Evolutionary conservation across 2,888 invertebrate genomes (phyloP), one percentile per base, ranked within the genome.

Genomic region (Leucoma salicis): DNA sequence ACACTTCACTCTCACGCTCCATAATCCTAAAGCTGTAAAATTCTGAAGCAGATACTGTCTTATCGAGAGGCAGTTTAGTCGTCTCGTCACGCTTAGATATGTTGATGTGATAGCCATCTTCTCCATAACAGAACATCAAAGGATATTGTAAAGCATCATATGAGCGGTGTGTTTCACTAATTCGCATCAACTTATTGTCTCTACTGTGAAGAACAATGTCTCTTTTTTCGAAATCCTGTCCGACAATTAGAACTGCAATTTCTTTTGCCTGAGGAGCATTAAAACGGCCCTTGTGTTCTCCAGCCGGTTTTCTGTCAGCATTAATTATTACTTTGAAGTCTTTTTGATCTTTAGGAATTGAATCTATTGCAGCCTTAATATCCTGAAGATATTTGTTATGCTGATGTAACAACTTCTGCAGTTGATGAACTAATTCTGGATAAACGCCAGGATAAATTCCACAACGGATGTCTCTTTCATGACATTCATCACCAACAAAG

Each of bases 291-390:
- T 6, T 36, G 27, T 42, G 35, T 8, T 3, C 21, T 18, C 11
- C 31, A 16, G 13, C 3, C 4, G 35, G 31, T 25, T 32, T 35
- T 35, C 14, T 21, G 10, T 42, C 36, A 6, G 35, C 42, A 36
- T 36, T n/a, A 4, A 42, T 42, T 2, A 42, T 27, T 2, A 42
- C 35, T 11, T 42, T 42, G 14, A 31, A 42, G 2, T 11, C 43
- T 24, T 31, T 67, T 50, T 45, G 58, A 38, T 46, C 53, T 57
- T 1, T 16, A 16, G 16, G 16, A 16, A 16, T 16, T 16, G 16
- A 16, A 16, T 16, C 3, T 16, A 16, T 16, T 16, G 16, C 16
- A 16, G 16, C 16, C 16, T 16, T 16, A 16, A 16, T 4, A 16
- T 16, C 16, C 16, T 16, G 16, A 16, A 16, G 16, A 16, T 16